Conservation (phyloP, 2,888 invertebrate species). For the Eupithecia inturbata region DNA sequence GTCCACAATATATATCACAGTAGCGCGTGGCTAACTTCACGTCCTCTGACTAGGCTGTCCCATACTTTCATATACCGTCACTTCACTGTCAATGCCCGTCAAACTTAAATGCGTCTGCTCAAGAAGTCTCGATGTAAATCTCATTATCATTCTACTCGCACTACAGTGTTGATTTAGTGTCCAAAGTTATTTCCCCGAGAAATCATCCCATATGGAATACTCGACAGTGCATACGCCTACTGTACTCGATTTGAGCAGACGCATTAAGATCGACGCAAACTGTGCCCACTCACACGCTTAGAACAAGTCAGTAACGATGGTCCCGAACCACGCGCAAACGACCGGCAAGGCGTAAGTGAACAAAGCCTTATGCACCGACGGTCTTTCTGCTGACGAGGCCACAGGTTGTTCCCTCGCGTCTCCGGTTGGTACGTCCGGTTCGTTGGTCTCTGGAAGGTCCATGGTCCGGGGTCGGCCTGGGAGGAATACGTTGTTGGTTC, state of each 20-base stretch:
- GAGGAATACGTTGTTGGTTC: constrained; percentile 61
- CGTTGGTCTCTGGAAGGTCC: constrained; percentile 34
- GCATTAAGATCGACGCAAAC: constrained; percentile 17
- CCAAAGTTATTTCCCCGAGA: not conserved
- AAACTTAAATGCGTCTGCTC: constrained; percentile 38
- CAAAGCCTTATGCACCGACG: constrained; percentile 86
- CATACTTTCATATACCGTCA: constrained; percentile 25
- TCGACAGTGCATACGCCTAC: not conserved
- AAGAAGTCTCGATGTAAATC: not conserved
- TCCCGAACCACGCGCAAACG: constrained; percentile 93
- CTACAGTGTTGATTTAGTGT: not conserved
- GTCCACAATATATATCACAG: constrained; percentile 72
- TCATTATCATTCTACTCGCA: not conserved
- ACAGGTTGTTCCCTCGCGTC: constrained; percentile 59
- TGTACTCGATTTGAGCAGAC: not conserved
- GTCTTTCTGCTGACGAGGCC: constrained; percentile 68
- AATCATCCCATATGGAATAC: not conserved
- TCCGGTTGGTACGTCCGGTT: constrained; percentile 22
- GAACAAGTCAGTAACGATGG: constrained; percentile 92
- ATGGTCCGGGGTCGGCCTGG: constrained; percentile 43
- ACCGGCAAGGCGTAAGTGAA: constrained; percentile 91
- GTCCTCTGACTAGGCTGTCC: constrained; percentile 71
- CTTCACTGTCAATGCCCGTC: constrained; percentile 19
- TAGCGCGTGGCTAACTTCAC: constrained; percentile 59
- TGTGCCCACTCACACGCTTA: constrained; percentile 70